These are phyloP conservation scores for Anarhynchus alexandrinus DNA, from an alignment of 2,113 vertebrate genomes.

Conservation along the genomic window DNA sequence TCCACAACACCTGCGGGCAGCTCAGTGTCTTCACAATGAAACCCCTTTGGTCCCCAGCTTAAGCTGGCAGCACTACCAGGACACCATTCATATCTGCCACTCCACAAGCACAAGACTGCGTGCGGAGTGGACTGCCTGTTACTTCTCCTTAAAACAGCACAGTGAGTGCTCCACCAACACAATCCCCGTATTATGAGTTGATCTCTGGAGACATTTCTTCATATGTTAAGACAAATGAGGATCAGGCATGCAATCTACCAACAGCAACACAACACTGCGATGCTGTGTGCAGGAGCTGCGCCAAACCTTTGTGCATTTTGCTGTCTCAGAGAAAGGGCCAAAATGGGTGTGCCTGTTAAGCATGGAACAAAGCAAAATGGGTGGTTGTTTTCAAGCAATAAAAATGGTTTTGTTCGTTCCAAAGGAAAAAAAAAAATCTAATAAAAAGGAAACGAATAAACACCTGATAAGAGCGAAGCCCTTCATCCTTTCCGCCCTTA, in stretches of 20 bases:
- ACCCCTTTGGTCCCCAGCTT: neutral
- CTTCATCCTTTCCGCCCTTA: neutral
- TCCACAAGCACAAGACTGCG: neutral
- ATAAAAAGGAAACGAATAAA: neutral
- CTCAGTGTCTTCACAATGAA: neutral
- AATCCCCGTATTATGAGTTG: neutral
- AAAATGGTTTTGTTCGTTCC: neutral
- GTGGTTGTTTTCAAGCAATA: neutral
- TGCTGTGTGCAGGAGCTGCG: neutral
- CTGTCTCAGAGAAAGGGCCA: neutral
- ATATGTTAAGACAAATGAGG: neutral
- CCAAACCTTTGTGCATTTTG: conserved; percentile 8
- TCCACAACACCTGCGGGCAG: neutral
- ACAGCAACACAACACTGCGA: neutral
- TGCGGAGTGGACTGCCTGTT: neutral
- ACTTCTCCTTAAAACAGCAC: neutral
- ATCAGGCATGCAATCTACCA: neutral
- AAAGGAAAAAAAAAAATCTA: neutral
- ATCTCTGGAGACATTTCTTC: neutral
- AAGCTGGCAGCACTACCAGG: neutral
- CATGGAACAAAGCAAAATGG: neutral
- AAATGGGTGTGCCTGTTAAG: neutral
- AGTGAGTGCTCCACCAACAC: neutral
- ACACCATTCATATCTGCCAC: fast-evolving
- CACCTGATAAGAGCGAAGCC: neutral